These are phyloP conservation scores for Patella caerulea DNA, from an alignment of 2,888 invertebrate species.

Conservation along the genomic window DNA sequence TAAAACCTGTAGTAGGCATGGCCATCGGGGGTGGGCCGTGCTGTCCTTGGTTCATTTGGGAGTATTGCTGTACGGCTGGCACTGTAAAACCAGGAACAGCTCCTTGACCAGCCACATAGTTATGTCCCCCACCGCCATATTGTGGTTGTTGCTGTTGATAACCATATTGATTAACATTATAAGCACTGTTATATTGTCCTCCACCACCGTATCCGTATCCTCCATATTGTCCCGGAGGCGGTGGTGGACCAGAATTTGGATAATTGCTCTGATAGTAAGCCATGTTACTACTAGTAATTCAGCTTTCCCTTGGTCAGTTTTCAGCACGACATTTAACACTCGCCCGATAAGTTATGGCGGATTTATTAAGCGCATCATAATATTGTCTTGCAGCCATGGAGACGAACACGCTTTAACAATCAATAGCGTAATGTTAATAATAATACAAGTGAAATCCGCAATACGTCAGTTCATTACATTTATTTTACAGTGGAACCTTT, in stretches of 20 bases:
- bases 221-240: not conserved
- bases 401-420: too few species aligned
- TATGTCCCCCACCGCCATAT: not conserved
- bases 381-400: too few species aligned
- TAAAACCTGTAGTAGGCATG: conserved; percentile 28
- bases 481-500: too few species aligned
- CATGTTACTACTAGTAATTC: too few species aligned
- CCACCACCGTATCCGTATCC: not conserved
- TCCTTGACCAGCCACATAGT: not conserved
- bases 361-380: too few species aligned
- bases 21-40: conserved; percentile 31
- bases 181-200: conserved; percentile 34
- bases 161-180: conserved; percentile 44
- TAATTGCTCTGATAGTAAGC: conserved; percentile 37
- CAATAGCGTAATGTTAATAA: too few species aligned
- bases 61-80: conserved; percentile 37
- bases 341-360: too few species aligned
- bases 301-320: too few species aligned
- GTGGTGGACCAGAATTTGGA: conserved; percentile 17
- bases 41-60: conserved; percentile 24
- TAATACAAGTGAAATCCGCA: too few species aligned
- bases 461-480: too few species aligned
- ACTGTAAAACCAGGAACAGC: conserved; percentile 37
- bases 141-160: conserved; percentile 2
- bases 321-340: too few species aligned